These are phyloP conservation scores for Helleia helle DNA, from an alignment of 2,888 invertebrate species.

Conservation along the genomic window DNA sequence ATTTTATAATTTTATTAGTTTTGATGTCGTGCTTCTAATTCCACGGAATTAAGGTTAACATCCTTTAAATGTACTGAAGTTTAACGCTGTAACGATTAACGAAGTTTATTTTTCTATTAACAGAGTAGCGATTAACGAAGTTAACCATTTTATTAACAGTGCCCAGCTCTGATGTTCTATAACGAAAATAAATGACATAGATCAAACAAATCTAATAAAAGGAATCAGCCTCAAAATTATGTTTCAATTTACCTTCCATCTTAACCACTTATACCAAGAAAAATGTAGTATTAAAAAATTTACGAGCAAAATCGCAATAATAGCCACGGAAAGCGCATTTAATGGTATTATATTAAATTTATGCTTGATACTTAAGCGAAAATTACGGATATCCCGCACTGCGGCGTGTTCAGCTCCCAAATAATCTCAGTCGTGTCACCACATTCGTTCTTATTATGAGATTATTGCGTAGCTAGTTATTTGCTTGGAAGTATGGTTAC, in stretches of 20 bases:
- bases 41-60: too few relatives aligned
- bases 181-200: too few relatives aligned
- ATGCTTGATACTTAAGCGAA: slow-evolving; percentile 42
- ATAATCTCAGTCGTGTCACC: slow-evolving; percentile 50
- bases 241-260: slow-evolving; percentile 1
- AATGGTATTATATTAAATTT: slow-evolving; percentile 44
- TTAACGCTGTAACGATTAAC: too few relatives aligned
- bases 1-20: too few relatives aligned
- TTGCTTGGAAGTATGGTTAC: not conserved
- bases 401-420: slow-evolving; percentile 39
- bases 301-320: slow-evolving; percentile 32
- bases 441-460: slow-evolving; percentile 37
- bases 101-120: too few relatives aligned
- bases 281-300: slow-evolving; percentile 29
- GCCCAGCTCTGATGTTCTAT: too few relatives aligned
- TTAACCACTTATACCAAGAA: slow-evolving; percentile 8
- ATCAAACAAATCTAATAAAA: too few relatives aligned
- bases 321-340: slow-evolving; percentile 33
- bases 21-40: too few relatives aligned
- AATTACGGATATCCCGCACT: slow-evolving; percentile 48
- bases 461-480: slow-evolving; percentile 9
- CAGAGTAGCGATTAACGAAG: too few relatives aligned
- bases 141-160: too few relatives aligned
- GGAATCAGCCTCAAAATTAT: not conserved
- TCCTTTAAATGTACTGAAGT: too few relatives aligned